Evolutionary conservation across 1,140 invertebrate genomes (phyloP).

Genomic region (Meloidogyne chitwoodi): DNA sequence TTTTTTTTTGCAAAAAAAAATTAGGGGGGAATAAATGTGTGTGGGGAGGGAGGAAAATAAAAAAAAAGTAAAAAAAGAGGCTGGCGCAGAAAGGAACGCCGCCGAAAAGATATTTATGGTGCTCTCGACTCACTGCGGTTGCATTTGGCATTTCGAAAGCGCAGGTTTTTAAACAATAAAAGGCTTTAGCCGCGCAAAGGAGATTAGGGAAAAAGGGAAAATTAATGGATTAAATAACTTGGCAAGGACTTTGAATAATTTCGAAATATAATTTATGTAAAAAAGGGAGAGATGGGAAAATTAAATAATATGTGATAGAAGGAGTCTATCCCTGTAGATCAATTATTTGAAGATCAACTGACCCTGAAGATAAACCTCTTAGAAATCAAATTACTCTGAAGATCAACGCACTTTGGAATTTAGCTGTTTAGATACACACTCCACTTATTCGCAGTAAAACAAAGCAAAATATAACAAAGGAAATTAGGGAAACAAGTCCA

Average conservation of each 20-base stretch:
- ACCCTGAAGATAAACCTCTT: no score
- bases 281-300: no score
- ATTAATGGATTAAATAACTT: background rate
- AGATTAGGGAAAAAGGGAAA: background rate
- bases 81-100: background rate
- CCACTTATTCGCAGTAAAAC: no score
- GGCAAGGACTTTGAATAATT: background rate
- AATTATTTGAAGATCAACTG: no score
- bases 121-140: background rate
- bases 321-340: no score
- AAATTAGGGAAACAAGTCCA: no score
- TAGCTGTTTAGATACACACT: no score
- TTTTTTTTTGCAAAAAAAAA: background rate
- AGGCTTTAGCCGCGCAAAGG: background rate
- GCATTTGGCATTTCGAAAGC: background rate
- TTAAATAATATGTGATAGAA: no score
- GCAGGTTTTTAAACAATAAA: background rate
- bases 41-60: background rate
- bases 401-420: no score
- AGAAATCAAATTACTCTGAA: no score
- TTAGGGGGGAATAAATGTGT: background rate
- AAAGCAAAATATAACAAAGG: no score
- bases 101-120: background rate
- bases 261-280: background rate
- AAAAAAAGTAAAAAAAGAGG: background rate